Percentiles rank a stretch among this genome's conserved stretches.
phyloP scores from a whole-genome alignment of 1,140 invertebrate genomes.

The Neodiprion virginianus region DNA sequence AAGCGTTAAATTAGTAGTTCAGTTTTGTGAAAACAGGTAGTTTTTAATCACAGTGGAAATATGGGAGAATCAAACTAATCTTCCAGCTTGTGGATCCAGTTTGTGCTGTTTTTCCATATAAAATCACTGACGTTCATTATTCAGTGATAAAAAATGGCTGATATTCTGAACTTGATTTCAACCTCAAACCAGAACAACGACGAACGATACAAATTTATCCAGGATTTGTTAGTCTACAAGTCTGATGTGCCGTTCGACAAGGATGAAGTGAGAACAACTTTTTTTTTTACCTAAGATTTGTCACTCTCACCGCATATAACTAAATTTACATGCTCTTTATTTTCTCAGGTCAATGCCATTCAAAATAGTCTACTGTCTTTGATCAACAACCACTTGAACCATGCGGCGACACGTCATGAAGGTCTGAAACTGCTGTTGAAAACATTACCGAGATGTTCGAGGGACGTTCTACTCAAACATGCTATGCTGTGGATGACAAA shows the following conservation, averaged over 20 bases:
- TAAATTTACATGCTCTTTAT: neutral
- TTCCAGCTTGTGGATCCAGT: too few relatives aligned
- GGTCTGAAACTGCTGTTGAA: conserved; percentile 36
- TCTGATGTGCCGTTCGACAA: conserved; percentile 36
- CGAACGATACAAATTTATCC: conserved; percentile 31
- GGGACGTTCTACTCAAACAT: conserved; percentile 42
- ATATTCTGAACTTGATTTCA: conserved; percentile 32
- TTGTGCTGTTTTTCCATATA: too few relatives aligned
- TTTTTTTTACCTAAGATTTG: neutral
- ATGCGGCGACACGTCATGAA: conserved; percentile 27
- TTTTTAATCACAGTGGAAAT: too few relatives aligned
- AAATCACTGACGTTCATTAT: too few relatives aligned
- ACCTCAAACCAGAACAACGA: conserved; percentile 31
- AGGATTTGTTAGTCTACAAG: conserved; percentile 31
- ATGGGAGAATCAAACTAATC: too few relatives aligned
- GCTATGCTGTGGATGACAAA: conserved; percentile 48
- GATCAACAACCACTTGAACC: conserved; percentile 40
- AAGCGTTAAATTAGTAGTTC: too few relatives aligned
- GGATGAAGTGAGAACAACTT: conserved; percentile 31
- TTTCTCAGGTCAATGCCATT: conserved; percentile 30
- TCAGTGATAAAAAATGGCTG: conserved; percentile 29
- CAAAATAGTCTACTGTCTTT: conserved; percentile 31
- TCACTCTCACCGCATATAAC: too few relatives aligned
- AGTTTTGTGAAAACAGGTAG: too few relatives aligned
- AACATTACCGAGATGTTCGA: conserved; percentile 34